Evolutionary conservation across 1,140 invertebrate genomes (phyloP).

Genomic region (Drosophila saltans): DNA sequence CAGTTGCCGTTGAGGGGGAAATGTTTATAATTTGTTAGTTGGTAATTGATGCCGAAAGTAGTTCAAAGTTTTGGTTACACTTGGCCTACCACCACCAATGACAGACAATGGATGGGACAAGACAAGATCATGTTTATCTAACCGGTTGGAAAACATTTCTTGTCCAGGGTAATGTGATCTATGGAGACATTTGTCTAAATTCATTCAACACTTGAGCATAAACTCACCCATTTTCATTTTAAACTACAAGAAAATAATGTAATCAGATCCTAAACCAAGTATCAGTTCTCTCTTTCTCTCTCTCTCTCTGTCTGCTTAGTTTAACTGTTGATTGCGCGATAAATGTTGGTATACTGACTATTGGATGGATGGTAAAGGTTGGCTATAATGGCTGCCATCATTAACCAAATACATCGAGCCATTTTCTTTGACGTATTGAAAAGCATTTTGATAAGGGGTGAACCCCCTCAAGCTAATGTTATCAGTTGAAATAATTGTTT

Average conservation of each 20-base stretch:
- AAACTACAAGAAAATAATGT: background rate
- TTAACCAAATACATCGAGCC: background rate
- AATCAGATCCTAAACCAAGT: conserved; percentile 34
- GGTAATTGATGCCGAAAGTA: conserved; percentile 76
- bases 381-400: conserved; percentile 8
- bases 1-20: conserved; percentile 60
- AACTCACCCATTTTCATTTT: conserved; percentile 21
- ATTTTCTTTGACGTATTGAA: conserved; percentile 17
- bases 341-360: conserved; percentile 31
- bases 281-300: background rate
- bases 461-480: conserved; percentile 40
- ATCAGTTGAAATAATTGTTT: conserved; percentile 4
- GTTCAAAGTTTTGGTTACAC: conserved; percentile 53
- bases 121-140: conserved; percentile 75
- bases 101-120: conserved; percentile 51
- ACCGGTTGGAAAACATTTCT: conserved; percentile 63
- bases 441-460: conserved; percentile 49
- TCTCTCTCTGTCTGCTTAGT: no score
- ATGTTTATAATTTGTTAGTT: conserved; percentile 72
- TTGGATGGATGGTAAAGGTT: conserved; percentile 20
- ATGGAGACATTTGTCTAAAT: conserved; percentile 54
- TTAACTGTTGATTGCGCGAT: conserved; percentile 24
- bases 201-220: conserved; percentile 58
- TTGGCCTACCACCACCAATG: conserved; percentile 50
- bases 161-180: conserved; percentile 58